A percentile compares a stretch with the other conserved stretches of the same genome.
These are phyloP conservation scores for Brachystomella parvula DNA, from an alignment of 1,140 invertebrate genomes.

Conservation along the genomic window DNA sequence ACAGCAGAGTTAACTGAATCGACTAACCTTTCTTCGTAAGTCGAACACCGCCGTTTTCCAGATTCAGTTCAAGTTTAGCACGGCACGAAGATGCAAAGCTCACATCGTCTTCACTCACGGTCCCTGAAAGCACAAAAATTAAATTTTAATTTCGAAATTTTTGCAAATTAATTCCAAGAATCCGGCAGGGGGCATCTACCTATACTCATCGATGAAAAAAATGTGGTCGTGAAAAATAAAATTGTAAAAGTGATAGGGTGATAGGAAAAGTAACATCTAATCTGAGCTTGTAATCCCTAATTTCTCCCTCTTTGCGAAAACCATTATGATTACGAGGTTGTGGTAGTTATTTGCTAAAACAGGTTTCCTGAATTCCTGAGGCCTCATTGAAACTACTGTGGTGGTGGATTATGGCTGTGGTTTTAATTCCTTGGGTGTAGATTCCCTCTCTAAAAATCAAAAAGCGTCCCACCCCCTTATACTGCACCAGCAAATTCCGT, in stretches of 20 bases:
- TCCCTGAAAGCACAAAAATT: conserved; percentile 22
- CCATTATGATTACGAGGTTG: neutral
- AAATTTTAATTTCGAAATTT: neutral
- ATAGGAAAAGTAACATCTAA: neutral
- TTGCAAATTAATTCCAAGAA: neutral
- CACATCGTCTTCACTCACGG: conserved; percentile 34
- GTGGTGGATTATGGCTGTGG: neutral
- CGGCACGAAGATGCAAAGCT: conserved; percentile 28
- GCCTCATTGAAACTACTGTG: neutral
- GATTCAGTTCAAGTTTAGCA: conserved; percentile 31
- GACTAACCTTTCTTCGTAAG: conserved; percentile 34
- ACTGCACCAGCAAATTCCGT: neutral
- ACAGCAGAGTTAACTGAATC: neutral
- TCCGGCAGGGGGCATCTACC: neutral
- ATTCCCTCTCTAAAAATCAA: neutral
- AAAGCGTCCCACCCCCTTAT: neutral
- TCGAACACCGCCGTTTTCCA: conserved; percentile 28
- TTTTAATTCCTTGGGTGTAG: neutral
- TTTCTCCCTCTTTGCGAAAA: neutral
- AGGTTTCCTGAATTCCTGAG: neutral
- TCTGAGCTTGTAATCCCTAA: neutral
- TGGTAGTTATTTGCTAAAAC: neutral
- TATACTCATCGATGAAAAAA: neutral
- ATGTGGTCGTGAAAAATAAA: neutral
- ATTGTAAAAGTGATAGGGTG: neutral